Conservation (phyloP, 1,140 invertebrate species). For the Asobara japonica region DNA sequence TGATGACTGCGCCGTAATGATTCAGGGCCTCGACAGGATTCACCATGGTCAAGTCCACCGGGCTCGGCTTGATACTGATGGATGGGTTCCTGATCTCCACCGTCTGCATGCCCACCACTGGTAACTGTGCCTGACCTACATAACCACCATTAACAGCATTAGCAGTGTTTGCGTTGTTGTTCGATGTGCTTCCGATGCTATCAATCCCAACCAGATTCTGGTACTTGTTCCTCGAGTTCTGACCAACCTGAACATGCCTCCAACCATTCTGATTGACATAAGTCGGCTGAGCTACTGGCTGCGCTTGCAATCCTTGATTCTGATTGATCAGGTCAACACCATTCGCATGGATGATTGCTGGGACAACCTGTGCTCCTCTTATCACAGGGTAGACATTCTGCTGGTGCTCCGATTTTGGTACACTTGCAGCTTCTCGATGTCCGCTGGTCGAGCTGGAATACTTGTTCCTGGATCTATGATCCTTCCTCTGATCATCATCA, state of each 20-base stretch:
- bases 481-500: conserved; percentile 23
- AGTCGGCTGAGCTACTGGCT: background rate
- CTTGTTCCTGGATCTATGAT: conserved; percentile 27
- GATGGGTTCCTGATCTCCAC: conserved; percentile 63
- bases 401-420: too few relatives aligned
- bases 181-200: conserved; percentile 49
- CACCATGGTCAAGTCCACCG: conserved; percentile 43
- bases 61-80: conserved; percentile 49
- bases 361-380: conserved; percentile 47
- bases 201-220: conserved; percentile 36
- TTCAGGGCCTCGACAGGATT: conserved; percentile 47
- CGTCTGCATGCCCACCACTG: conserved; percentile 53
- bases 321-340: conserved; percentile 36
- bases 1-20: conserved; percentile 53
- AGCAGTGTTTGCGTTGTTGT: conserved; percentile 42
- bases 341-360: conserved; percentile 47
- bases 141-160: conserved; percentile 41
- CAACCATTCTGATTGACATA: conserved; percentile 34
- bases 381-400: conserved; percentile 45
- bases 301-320: conserved; percentile 30
- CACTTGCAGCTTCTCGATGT: conserved; percentile 24
- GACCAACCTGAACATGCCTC: conserved; percentile 50
- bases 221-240: conserved; percentile 39
- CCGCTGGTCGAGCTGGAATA: conserved; percentile 30
- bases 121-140: conserved; percentile 52